These are phyloP conservation scores for Orchesellides sinensis DNA, from an alignment of 2,888 invertebrate species.

Conservation along the genomic window DNA sequence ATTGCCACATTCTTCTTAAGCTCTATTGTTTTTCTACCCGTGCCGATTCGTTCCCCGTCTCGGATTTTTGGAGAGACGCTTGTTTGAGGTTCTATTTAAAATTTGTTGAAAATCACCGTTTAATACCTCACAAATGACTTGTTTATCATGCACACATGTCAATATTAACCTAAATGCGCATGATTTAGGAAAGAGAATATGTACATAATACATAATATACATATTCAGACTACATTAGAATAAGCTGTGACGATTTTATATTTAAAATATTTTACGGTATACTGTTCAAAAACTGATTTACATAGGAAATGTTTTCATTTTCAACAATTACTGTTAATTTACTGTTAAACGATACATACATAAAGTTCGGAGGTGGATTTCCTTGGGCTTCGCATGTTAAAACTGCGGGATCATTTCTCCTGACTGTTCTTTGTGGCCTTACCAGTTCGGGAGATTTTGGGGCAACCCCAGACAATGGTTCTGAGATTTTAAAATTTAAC, in stretches of 20 bases:
- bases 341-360: conserved; percentile 27
- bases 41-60: conserved; percentile 75
- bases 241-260: conserved; percentile 29
- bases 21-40: conserved; percentile 73
- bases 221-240: not conserved
- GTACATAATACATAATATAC: not conserved
- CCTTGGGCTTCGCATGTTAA: conserved; percentile 70
- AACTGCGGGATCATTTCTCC: conserved; percentile 58
- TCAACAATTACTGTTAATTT: not conserved
- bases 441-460: conserved; percentile 72
- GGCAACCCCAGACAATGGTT: conserved; percentile 71
- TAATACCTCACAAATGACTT: too few species aligned
- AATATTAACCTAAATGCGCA: not conserved
- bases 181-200: not conserved
- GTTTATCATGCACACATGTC: too few species aligned
- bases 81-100: conserved; percentile 73
- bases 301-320: not conserved
- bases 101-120: too few species aligned
- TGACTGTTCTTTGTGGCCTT: conserved; percentile 57
- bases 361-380: conserved; percentile 61
- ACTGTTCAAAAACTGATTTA: not conserved
- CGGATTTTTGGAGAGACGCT: conserved; percentile 75
- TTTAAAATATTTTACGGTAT: too few species aligned
- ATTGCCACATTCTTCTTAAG: conserved; percentile 78
- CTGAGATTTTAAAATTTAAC: too few species aligned